These are phyloP conservation scores for Bufo bufo DNA, from an alignment of 2,113 vertebrate species.

Conservation along the genomic window DNA sequence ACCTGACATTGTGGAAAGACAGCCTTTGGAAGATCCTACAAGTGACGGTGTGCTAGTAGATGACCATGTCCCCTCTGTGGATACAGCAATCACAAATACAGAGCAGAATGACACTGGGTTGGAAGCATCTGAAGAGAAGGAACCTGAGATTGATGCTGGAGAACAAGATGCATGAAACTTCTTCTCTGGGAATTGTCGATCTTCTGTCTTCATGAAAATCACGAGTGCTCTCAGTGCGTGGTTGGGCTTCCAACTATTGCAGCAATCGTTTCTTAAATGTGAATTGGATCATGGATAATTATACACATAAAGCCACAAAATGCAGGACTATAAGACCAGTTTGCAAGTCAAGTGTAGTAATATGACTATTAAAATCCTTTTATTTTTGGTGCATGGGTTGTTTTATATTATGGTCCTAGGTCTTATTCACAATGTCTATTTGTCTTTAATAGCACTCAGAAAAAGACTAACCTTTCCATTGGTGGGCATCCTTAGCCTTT, in stretches of 20 bases:
- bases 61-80: background rate
- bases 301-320: background rate
- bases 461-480: too few species aligned
- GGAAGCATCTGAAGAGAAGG: background rate
- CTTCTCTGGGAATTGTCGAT: background rate
- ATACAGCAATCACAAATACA: constrained; percentile 1
- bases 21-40: background rate
- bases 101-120: background rate
- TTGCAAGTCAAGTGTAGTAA: background rate
- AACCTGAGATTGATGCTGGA: background rate
- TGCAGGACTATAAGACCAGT: background rate
- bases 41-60: background rate
- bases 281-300: background rate
- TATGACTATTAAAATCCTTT: background rate
- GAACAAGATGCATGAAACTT: background rate
- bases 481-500: too few species aligned
- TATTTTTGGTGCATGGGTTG: background rate
- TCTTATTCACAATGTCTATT: too few species aligned
- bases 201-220: background rate
- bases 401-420: background rate
- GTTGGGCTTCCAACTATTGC: background rate
- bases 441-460: too few species aligned
- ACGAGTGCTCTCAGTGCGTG: background rate
- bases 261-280: background rate
- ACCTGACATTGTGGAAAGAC: background rate